phyloP scores from a whole-genome alignment of 2,113 vertebrate species.

The Procavia capensis region DNA sequence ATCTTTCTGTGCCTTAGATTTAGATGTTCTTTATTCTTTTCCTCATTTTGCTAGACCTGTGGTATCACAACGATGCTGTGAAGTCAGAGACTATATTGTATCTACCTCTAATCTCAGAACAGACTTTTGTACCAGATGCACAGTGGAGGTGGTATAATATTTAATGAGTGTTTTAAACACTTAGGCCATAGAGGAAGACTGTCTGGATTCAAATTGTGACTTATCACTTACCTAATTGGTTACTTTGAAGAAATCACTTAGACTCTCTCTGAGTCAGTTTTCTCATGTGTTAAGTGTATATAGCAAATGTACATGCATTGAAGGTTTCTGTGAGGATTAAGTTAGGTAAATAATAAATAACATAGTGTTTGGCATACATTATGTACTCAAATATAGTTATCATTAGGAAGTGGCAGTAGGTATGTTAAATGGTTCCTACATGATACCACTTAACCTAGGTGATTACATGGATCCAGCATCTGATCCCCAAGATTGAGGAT shows the following conservation, averaged over 20 bases:
- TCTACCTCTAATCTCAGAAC: conserved; percentile 2
- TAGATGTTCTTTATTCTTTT: neutral
- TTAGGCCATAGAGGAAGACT: neutral
- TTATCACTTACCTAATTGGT: conserved; percentile 6
- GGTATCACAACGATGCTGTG: neutral
- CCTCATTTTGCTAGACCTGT: conserved; percentile 5
- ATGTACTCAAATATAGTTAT: neutral
- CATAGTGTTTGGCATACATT: neutral
- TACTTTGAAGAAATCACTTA: conserved; percentile 10
- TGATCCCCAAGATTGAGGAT: conserved; percentile 95
- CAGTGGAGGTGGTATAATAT: neutral
- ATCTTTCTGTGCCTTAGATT: neutral
- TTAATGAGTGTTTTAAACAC: conserved; percentile 23
- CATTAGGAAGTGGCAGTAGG: neutral
- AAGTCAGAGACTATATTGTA: conserved; percentile 27
- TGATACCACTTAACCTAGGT: conserved; percentile 83
- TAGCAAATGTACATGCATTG: neutral
- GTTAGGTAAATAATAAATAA: neutral
- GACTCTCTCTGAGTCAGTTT: neutral
- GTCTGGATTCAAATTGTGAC: conserved; percentile 8
- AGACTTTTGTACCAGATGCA: neutral
- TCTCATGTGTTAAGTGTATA: conserved; percentile 41
- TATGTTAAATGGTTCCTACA: conserved; percentile 29
- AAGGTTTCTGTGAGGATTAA: neutral
- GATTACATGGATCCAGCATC: conserved; percentile 92